A percentile compares a stretch with the other conserved stretches of the same genome.
phyloP scores from a whole-genome alignment of 2,113 vertebrate species.

The Anser brachyrhynchus region DNA sequence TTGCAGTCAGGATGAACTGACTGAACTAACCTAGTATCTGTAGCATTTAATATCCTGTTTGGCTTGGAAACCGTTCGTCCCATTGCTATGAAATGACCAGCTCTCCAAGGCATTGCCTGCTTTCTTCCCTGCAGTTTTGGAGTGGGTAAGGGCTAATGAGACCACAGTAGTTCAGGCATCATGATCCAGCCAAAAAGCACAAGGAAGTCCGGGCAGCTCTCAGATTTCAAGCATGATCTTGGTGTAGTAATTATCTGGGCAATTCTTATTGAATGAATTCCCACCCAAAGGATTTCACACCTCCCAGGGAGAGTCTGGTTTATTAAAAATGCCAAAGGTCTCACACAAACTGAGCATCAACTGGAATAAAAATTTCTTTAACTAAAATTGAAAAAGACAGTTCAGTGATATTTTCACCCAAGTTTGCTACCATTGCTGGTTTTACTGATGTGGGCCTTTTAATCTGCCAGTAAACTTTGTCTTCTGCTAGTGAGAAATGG shows the following conservation, averaged over 20 bases:
- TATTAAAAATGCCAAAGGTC: background rate
- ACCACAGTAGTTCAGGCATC: background rate
- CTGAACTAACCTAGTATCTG: background rate
- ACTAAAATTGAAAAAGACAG: background rate
- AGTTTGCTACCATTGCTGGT: background rate
- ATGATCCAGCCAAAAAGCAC: background rate
- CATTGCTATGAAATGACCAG: background rate
- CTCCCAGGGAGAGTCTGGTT: background rate
- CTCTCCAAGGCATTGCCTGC: background rate
- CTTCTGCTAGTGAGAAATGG: background rate
- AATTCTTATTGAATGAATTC: background rate
- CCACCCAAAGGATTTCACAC: background rate
- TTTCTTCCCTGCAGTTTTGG: background rate
- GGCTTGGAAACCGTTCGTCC: background rate
- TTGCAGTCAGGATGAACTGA: background rate
- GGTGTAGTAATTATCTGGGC: background rate
- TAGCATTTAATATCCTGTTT: conserved; percentile 29
- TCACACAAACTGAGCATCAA: background rate
- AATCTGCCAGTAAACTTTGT: background rate
- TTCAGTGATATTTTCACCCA: background rate
- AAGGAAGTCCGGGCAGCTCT: background rate
- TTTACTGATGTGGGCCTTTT: background rate
- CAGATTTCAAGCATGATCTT: background rate
- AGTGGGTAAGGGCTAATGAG: background rate
- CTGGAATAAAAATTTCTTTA: background rate